Base-by-base conservation (phyloP, 2,888 invertebrate species). In the Flexamia atlantica region DNA sequence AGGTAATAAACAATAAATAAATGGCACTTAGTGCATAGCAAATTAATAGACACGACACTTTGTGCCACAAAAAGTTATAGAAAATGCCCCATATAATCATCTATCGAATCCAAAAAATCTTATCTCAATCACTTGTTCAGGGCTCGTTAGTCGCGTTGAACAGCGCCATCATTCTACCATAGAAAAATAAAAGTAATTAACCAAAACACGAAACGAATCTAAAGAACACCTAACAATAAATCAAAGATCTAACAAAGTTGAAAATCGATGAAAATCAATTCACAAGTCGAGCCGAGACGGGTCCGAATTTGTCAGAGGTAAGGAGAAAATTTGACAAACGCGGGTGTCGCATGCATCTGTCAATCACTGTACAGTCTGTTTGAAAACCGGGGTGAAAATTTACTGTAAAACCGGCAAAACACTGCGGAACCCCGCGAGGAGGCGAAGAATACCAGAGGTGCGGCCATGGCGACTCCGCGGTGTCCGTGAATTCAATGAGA, bases 241-340 rank as follows among this genome's bases (percentile, higher is more conserved):
- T 53, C 53, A 53, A 4, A 53, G 10, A 7, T 53, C 9, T 20
- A n/a, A 53, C 20, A 53, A 53, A 53, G 53, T 53, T 12, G 20
- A 53, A n/a, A 64, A 64, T 64, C 64, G 28, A 64, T 64, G 64
- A 64, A 28, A 64, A 64, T 64, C 64, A 64, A 64, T 64, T 64
- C 64, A 30, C 64, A 64, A 64, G 64, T 64, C 64, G 64, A 64
- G 28, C 64, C 7, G 64, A 14, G 64, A 64, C 64, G 64, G 64
- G 64, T 64, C 28, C 9, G 14, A 28, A 64, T 64, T 64, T 64
- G 64, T 64, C 64, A 64, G 57, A 7, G 57, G 64, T 64, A 25
- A 25, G 64, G 64, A 64, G 64, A 64, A 64, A 53, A 64, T 64
- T 25, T 64, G 64, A 64, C 64, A 64, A 64, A 64, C 64, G 64